These are phyloP conservation scores for Hydraecia micacea DNA, from an alignment of 2,888 invertebrate species.

Conservation along the genomic window DNA sequence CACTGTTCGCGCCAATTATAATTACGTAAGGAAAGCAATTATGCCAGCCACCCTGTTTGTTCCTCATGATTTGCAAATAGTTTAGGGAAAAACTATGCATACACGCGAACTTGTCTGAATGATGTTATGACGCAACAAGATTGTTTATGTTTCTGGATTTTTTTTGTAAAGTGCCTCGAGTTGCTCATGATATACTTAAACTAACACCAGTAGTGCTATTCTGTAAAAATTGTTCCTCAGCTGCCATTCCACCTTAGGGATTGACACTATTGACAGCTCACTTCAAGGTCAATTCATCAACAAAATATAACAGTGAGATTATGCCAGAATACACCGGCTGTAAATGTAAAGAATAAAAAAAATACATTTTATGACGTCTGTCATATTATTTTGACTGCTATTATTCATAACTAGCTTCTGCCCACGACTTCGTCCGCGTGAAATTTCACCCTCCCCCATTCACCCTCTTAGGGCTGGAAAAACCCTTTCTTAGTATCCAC, in stretches of 20 bases:
- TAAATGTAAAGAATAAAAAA: neutral
- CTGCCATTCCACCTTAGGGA: neutral
- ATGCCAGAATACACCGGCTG: neutral
- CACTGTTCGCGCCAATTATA: slow-evolving; percentile 88
- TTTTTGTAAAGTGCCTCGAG: neutral
- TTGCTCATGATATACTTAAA: neutral
- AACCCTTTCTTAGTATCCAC: no score
- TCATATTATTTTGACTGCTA: neutral
- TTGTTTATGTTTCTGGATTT: slow-evolving; percentile 1
- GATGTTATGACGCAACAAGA: slow-evolving; percentile 21
- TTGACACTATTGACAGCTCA: neutral
- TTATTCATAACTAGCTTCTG: no score
- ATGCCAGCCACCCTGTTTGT: slow-evolving; percentile 67
- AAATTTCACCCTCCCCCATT: no score
- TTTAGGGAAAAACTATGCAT: slow-evolving; percentile 67
- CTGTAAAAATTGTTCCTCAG: neutral
- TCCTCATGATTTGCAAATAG: slow-evolving; percentile 66
- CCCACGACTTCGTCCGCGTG: no score
- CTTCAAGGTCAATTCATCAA: neutral
- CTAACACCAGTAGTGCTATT: neutral
- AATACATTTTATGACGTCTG: neutral
- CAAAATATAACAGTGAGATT: neutral
- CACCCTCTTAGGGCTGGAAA: no score
- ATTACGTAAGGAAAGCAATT: slow-evolving; percentile 87
- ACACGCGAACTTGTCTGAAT: slow-evolving; percentile 51